Base-by-base conservation (phyloP, 2,797 vertebrate species). In the Anisognathus igniventris region DNA sequence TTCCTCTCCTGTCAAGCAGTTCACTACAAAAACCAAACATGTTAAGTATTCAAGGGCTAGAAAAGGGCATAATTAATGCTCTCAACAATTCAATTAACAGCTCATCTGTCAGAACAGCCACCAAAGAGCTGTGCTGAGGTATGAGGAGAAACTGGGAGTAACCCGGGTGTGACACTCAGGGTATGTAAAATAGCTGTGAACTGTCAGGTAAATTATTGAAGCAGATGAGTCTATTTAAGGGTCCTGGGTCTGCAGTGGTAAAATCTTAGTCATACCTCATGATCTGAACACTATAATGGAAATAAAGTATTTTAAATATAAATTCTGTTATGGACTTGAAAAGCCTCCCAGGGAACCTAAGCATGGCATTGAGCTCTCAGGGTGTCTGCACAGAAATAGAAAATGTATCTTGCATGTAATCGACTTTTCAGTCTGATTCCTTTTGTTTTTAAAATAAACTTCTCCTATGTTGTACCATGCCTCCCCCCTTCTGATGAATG, bases 271-370 rank as follows among this genome's bases (percentile, higher is more conserved):
- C 9, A 6, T 62, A 60, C 16, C 25, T 88, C 12, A 1, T 47
- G 37, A 54, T 68, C 30, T 75, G 50, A 93, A 81, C 73, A 75
- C 65, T 88, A 19, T 33, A 37, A 67, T 35, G 48, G 45, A 86
- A 96, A 93, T 88, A 83, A 94, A 78, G 11, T 92, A 86, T 93
- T 95, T 93, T 72, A 93, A 93, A 30, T 67, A 72, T 47, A 47
- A 94, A 54, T 67, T 78, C 22, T 60, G 35, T 76, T 48, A n/a
- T 0, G 12, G 71, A 67, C 40, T 86, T 67, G 27, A 48, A 50
- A 84, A 58, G 40, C 27, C 28, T 79, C 37, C 27, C 24, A 62
- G 35, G n/a, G 57, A 48, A 53, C 44, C 45, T 3, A 14, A 45
- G 47, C 9, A 2, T 24, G 33, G 44, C 86, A 12, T 45, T 74